Evolutionary conservation across 2,113 vertebrate genomes (phyloP).

Genomic region (Rattus norvegicus): DNA sequence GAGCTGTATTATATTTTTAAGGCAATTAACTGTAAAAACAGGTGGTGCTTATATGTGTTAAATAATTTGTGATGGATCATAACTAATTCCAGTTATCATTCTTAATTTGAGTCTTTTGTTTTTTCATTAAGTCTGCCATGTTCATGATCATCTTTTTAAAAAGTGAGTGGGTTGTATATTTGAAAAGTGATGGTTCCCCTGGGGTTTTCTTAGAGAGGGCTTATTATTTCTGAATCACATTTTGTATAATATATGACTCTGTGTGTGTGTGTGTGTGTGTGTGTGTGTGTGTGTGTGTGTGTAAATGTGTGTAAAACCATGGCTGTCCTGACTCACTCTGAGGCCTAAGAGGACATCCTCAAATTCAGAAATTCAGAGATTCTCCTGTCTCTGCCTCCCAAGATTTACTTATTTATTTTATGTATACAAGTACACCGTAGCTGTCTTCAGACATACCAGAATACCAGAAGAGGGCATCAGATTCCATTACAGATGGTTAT

Average conservation of each 20-base stretch:
- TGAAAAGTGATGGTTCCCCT: constrained; percentile 4
- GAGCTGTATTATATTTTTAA: constrained; percentile 24
- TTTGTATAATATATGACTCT: background rate
- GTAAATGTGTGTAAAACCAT: background rate
- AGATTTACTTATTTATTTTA: too few species aligned
- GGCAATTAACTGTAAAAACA: constrained; percentile 29
- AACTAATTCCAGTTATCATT: background rate
- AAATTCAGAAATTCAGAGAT: too few species aligned
- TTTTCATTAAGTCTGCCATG: constrained; percentile 24
- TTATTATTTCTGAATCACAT: background rate
- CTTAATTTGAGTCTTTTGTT: constrained; percentile 30
- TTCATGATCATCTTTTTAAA: background rate
- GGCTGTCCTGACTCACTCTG: background rate
- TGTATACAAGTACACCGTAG: too few species aligned
- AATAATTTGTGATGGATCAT: constrained; percentile 3
- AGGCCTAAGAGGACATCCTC: too few species aligned
- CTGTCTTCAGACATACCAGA: too few species aligned
- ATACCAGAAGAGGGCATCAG: too few species aligned
- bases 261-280: too few species aligned
- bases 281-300: too few species aligned
- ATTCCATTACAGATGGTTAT: too few species aligned
- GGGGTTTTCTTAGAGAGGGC: background rate
- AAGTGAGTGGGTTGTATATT: constrained; percentile 17
- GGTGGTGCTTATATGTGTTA: constrained; percentile 29
- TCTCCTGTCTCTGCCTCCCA: too few species aligned